Conservation (phyloP, 2,113 vertebrate genomes). For the Equus quagga region DNA sequence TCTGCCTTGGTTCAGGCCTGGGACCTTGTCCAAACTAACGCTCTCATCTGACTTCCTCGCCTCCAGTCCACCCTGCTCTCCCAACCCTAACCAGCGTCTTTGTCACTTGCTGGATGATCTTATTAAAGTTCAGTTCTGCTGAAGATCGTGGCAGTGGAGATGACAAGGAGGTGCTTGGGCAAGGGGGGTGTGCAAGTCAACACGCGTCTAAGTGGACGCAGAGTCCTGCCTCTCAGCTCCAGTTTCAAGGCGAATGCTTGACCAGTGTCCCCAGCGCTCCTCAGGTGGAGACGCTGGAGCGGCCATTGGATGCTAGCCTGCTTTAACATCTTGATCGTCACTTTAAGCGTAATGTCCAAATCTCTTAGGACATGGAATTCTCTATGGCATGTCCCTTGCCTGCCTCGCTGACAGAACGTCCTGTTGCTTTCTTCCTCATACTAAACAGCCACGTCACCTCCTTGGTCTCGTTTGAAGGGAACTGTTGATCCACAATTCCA, state of each 20-base stretch:
- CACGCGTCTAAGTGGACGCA: neutral
- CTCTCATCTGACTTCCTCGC: neutral
- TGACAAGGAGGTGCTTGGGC: neutral
- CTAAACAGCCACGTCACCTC: neutral
- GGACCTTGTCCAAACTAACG: neutral
- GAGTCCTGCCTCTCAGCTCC: neutral
- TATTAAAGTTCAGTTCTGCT: constrained; percentile 28
- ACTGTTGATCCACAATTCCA: neutral
- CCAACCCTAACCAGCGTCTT: neutral
- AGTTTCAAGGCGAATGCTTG: neutral
- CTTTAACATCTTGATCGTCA: neutral
- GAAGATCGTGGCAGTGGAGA: neutral
- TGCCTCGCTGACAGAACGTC: neutral
- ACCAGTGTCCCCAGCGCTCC: neutral
- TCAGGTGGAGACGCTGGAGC: neutral
- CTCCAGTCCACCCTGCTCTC: neutral
- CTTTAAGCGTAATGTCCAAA: neutral
- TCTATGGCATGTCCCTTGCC: neutral
- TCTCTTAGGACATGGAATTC: neutral
- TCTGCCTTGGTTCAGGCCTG: neutral
- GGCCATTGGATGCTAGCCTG: neutral
- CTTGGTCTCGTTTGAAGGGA: neutral
- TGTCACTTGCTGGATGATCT: neutral
- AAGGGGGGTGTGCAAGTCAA: neutral
- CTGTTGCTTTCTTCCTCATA: neutral